Evolutionary conservation across 2,797 vertebrate genomes (phyloP).

Genomic region (Enteromius fasciolatus): DNA sequence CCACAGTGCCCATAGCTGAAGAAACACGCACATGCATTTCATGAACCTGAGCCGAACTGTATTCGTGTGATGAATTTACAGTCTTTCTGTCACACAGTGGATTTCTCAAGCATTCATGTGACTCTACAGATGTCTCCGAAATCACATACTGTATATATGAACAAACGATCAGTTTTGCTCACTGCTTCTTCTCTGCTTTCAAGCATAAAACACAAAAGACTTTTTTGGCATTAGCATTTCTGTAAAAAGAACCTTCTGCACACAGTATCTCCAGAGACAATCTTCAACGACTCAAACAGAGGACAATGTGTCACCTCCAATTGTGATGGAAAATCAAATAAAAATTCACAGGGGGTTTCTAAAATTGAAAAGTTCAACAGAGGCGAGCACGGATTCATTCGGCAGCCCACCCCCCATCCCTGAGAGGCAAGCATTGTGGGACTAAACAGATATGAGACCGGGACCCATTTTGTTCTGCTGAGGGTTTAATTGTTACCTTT

Average conservation of each 20-base stretch:
- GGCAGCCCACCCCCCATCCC: neutral
- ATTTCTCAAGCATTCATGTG: slow-evolving; percentile 42
- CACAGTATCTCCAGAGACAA: slow-evolving; percentile 41
- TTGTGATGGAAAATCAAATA: slow-evolving; percentile 31
- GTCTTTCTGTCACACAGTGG: slow-evolving; percentile 41
- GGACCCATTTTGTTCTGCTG: slow-evolving; percentile 39
- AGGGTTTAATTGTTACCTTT: slow-evolving; percentile 57
- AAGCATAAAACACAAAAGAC: slow-evolving; percentile 39
- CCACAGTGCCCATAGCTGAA: neutral
- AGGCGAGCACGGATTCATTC: neutral
- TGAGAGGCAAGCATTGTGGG: slow-evolving; percentile 18
- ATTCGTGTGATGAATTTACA: slow-evolving; percentile 34
- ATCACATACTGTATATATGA: slow-evolving; percentile 43
- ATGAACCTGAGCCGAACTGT: slow-evolving; percentile 36
- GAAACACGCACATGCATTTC: slow-evolving; percentile 4
- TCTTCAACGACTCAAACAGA: slow-evolving; percentile 43
- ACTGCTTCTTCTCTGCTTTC: slow-evolving; percentile 42
- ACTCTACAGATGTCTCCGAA: slow-evolving; percentile 51
- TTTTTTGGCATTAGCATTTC: slow-evolving; percentile 44
- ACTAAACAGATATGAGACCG: slow-evolving; percentile 47
- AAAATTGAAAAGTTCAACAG: slow-evolving; percentile 13
- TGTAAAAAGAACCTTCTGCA: slow-evolving; percentile 31
- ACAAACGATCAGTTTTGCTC: slow-evolving; percentile 48
- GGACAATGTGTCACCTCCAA: slow-evolving; percentile 37
- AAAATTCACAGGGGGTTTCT: slow-evolving; percentile 12